phyloP scores from a whole-genome alignment of 1,140 invertebrate genomes.

The Propsilocerus akamusi region DNA sequence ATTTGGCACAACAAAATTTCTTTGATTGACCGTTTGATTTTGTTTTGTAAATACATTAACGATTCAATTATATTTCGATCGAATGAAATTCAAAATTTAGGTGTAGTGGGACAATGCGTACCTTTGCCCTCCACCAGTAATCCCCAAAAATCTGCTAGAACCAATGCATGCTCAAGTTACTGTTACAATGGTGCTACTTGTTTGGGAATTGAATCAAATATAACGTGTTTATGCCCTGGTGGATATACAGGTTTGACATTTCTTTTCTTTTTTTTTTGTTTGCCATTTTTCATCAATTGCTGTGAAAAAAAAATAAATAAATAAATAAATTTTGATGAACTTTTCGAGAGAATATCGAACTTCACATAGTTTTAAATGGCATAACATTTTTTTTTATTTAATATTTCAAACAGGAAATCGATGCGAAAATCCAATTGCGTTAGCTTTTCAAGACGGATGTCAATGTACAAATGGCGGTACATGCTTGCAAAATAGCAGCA shows the following conservation, averaged over 20 bases:
- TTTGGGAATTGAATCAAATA: slow-evolving; percentile 24
- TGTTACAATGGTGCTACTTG: slow-evolving; percentile 28
- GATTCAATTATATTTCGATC: no score
- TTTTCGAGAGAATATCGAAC: no score
- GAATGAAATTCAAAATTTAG: slow-evolving; percentile 10
- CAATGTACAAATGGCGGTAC: slow-evolving; percentile 52
- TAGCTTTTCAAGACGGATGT: slow-evolving; percentile 42
- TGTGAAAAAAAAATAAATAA: no score
- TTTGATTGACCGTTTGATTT: no score
- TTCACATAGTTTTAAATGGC: no score
- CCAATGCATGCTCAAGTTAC: slow-evolving; percentile 23
- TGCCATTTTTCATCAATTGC: not conserved
- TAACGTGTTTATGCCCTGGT: slow-evolving; percentile 30
- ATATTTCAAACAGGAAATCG: not conserved
- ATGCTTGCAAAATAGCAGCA: slow-evolving; percentile 50
- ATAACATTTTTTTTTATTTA: no score
- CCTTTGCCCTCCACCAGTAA: slow-evolving; percentile 12
- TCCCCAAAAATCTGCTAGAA: slow-evolving; percentile 16
- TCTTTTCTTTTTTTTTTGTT: not conserved
- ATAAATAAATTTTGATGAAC: no score
- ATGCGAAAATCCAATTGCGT: slow-evolving; percentile 4
- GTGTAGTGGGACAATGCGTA: slow-evolving; percentile 22
- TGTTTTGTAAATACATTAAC: no score
- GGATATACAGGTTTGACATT: slow-evolving; percentile 30
- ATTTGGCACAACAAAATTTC: no score